Percentiles rank a stretch among this genome's conserved stretches.
These are phyloP conservation scores for Chionodraco myersi DNA, from an alignment of 2,113 vertebrate genomes.

Conservation along the genomic window DNA sequence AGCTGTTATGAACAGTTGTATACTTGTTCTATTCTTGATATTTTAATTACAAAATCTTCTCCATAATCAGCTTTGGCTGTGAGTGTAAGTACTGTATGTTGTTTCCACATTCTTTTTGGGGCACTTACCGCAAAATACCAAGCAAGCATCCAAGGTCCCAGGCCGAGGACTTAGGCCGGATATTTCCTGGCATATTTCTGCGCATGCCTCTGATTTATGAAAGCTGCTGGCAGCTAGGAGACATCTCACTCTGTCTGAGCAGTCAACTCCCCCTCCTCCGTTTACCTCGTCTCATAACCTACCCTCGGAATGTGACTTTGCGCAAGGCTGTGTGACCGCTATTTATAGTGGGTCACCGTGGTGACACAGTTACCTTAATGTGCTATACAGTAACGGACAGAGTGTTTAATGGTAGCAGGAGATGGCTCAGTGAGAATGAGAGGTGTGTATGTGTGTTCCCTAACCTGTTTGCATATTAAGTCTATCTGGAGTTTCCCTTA, in stretches of 20 bases:
- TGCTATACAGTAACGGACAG: constrained; percentile 40
- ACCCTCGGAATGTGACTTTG: constrained; percentile 82
- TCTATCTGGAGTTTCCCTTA: constrained; percentile 1
- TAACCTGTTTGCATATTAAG: constrained; percentile 9
- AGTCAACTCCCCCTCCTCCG: constrained; percentile 52
- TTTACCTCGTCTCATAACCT: constrained; percentile 61
- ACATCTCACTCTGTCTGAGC: constrained; percentile 68
- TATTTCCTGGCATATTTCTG: constrained; percentile 76
- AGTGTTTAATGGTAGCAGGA: constrained; percentile 29
- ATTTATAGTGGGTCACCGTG: constrained; percentile 84
- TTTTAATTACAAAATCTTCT: constrained; percentile 24
- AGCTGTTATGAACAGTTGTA: constrained; percentile 15
- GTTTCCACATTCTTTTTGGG: constrained; percentile 38
- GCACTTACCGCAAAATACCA: constrained; percentile 47
- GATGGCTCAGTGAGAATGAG: constrained; percentile 3
- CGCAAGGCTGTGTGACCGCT: constrained; percentile 79
- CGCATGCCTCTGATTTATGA: constrained; percentile 74
- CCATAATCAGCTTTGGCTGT: constrained; percentile 25
- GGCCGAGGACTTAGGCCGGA: constrained; percentile 43
- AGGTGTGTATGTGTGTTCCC: constrained; percentile 3
- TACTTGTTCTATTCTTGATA: constrained; percentile 28
- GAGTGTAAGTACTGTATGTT: constrained; percentile 29
- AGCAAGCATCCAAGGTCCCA: constrained; percentile 51
- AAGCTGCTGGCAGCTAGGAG: constrained; percentile 73
- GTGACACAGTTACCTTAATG: constrained; percentile 82